Percentiles rank a stretch among this genome's conserved stretches.
Evolutionary conservation across 2,797 vertebrate genomes (phyloP).

Genomic region (Anguilla megastoma): DNA sequence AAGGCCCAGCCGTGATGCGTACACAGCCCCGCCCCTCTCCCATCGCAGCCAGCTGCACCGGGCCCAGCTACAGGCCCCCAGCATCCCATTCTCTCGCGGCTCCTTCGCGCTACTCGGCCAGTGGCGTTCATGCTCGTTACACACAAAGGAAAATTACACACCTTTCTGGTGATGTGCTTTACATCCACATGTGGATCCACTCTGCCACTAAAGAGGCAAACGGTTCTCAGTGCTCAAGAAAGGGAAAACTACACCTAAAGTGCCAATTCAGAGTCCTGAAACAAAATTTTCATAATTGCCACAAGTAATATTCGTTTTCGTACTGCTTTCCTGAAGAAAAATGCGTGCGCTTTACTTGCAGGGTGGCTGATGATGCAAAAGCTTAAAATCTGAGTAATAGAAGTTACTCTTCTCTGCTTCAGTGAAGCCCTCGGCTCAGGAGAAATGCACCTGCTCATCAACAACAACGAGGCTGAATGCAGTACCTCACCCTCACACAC

Average conservation of each 20-base stretch:
- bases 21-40: background rate
- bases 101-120: background rate
- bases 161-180: background rate
- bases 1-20: background rate
- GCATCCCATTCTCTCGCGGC: background rate
- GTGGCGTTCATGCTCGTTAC: background rate
- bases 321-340: background rate
- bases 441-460: background rate
- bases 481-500: conserved; percentile 25
- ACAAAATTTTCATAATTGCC: background rate
- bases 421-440: background rate
- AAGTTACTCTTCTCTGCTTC: background rate
- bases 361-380: background rate
- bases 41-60: background rate
- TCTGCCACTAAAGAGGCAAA: background rate
- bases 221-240: background rate
- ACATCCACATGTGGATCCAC: too few relatives aligned
- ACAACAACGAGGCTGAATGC: background rate
- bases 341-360: background rate
- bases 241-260: background rate
- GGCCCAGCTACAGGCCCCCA: background rate
- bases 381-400: background rate
- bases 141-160: background rate
- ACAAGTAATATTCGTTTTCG: background rate
- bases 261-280: too few relatives aligned